Evolutionary conservation across 2,113 vertebrate genomes (phyloP).

Genomic region (Trichechus manatus): DNA sequence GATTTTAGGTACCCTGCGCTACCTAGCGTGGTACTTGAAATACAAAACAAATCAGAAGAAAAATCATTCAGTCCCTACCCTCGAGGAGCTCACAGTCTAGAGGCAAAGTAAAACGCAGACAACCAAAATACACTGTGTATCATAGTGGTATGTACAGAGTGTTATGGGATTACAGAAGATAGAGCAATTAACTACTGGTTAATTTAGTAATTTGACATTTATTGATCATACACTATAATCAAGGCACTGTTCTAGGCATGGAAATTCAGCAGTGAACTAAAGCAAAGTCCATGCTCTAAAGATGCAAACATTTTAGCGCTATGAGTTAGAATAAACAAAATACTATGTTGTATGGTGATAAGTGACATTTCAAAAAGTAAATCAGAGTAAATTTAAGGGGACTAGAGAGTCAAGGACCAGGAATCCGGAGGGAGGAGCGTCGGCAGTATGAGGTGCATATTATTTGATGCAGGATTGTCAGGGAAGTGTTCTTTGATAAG

Average conservation of each 20-base stretch:
- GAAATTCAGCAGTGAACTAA: conserved; percentile 9
- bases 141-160: neutral
- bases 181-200: neutral
- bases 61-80: neutral
- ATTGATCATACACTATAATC: neutral
- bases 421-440: neutral
- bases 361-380: neutral
- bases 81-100: neutral
- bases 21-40: neutral
- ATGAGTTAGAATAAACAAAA: neutral
- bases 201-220: neutral
- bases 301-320: neutral
- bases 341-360: neutral
- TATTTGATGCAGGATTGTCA: neutral
- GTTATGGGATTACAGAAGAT: neutral
- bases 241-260: neutral
- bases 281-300: neutral
- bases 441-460: neutral
- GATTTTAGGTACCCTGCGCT: neutral
- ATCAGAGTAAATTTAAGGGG: neutral
- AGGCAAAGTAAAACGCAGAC: neutral
- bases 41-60: neutral
- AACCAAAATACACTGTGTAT: neutral
- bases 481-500: neutral
- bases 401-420: neutral